phyloP scores from a whole-genome alignment of 2,888 invertebrate species.

The Idaea biselata region DNA sequence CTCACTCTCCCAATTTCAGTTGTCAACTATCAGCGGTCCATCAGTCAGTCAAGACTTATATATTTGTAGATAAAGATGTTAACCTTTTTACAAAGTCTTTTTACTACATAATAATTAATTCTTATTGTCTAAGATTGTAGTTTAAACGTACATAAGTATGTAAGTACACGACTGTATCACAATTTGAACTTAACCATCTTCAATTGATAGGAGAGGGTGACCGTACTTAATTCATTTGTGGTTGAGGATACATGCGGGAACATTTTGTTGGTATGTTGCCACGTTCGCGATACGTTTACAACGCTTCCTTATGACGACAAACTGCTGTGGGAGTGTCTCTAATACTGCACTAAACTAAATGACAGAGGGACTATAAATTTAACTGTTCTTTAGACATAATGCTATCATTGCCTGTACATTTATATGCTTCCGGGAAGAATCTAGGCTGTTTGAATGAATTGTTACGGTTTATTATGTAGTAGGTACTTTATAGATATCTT shows the following conservation, averaged over 20 bases:
- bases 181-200: constrained; percentile 60
- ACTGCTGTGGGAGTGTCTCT: constrained; percentile 29
- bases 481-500: no score
- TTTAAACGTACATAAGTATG: background rate
- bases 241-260: constrained; percentile 66
- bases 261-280: constrained; percentile 53
- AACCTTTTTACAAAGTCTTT: no score
- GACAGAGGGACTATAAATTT: background rate
- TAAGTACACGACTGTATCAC: constrained; percentile 42
- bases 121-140: background rate
- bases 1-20: no score
- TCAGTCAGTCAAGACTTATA: no score
- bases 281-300: constrained; percentile 23
- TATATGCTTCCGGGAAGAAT: background rate
- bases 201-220: constrained; percentile 73
- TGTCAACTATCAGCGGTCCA: no score
- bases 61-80: no score
- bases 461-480: background rate
- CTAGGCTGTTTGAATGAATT: background rate
- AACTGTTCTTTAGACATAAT: background rate
- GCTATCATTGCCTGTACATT: background rate
- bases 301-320: constrained; percentile 20
- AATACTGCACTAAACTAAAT: constrained; percentile 1
- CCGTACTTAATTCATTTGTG: constrained; percentile 70
- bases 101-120: background rate